A percentile compares a stretch with the other conserved stretches of the same genome.
Conservation (phyloP, 2,113 vertebrate species). For the Panthera uncia region DNA sequence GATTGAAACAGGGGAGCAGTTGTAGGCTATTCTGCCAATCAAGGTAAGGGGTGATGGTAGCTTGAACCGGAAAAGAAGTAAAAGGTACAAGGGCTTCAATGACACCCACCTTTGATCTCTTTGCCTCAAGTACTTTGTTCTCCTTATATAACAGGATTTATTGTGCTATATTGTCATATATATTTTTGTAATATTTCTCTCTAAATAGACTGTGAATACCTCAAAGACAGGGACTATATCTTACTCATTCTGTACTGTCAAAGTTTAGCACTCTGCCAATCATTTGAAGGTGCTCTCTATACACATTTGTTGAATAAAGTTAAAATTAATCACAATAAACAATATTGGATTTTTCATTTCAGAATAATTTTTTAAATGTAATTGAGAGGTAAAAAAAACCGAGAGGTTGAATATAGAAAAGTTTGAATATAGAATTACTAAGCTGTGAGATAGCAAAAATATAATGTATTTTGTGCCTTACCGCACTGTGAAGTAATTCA, state of each 20-base stretch:
- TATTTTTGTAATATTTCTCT: not conserved
- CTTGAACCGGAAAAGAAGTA: not conserved
- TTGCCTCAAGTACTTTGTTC: not conserved
- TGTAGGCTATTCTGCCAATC: not conserved
- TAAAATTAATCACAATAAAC: not conserved
- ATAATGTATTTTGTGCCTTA: not conserved
- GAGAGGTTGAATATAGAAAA: not conserved
- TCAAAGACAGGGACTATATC: not conserved
- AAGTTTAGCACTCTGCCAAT: not conserved
- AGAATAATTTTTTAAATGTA: not conserved
- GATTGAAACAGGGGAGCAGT: not conserved
- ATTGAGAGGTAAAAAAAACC: not conserved
- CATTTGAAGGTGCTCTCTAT: not conserved
- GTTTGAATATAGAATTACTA: not conserved
- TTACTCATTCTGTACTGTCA: not conserved
- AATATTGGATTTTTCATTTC: not conserved
- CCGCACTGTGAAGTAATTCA: not conserved
- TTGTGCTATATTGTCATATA: not conserved
- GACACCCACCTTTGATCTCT: not conserved
- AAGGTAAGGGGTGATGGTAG: not conserved
- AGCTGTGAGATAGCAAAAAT: not conserved
- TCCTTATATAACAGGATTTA: not conserved
- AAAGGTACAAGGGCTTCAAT: not conserved
- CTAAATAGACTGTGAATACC: not conserved
- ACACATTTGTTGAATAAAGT: not conserved